Percentiles rank a stretch among this genome's conserved stretches.
These are phyloP conservation scores for Aldabrachelys gigantea DNA, from an alignment of 2,113 vertebrate species.

Conservation along the genomic window DNA sequence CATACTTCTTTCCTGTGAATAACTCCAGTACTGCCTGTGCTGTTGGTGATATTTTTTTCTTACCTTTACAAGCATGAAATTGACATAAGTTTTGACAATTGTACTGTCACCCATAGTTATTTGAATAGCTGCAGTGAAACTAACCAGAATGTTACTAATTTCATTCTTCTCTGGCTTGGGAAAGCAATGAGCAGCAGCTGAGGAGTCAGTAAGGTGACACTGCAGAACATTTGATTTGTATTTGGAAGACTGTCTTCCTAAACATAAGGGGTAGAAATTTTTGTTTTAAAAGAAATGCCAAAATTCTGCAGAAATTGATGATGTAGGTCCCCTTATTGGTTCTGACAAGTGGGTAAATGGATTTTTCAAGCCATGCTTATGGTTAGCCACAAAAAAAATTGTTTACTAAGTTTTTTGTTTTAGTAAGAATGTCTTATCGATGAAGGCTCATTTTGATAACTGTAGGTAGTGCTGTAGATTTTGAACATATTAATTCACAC, in stretches of 20 bases:
- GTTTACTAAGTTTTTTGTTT: background rate
- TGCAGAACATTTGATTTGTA: background rate
- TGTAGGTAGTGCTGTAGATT: background rate
- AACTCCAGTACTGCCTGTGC: background rate
- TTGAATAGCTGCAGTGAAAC: background rate
- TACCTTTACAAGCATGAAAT: background rate
- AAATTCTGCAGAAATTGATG: background rate
- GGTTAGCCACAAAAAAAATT: background rate
- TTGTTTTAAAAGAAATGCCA: background rate
- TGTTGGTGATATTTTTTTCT: conserved; percentile 4
- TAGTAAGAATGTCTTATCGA: background rate
- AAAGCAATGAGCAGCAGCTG: background rate
- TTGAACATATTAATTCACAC: background rate
- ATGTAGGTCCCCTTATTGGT: background rate
- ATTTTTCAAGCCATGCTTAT: background rate
- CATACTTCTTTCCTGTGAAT: conserved; percentile 12
- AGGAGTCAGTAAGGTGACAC: background rate
- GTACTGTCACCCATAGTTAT: background rate
- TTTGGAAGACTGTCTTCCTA: background rate
- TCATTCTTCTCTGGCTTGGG: background rate
- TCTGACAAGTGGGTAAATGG: background rate
- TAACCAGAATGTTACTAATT: background rate
- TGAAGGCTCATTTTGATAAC: background rate
- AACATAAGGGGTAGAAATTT: background rate
- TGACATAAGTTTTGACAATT: background rate